Percentiles rank a stretch among this genome's conserved stretches.
Conservation (phyloP, 1,140 invertebrate genomes). For the Bombus waltoni region DNA sequence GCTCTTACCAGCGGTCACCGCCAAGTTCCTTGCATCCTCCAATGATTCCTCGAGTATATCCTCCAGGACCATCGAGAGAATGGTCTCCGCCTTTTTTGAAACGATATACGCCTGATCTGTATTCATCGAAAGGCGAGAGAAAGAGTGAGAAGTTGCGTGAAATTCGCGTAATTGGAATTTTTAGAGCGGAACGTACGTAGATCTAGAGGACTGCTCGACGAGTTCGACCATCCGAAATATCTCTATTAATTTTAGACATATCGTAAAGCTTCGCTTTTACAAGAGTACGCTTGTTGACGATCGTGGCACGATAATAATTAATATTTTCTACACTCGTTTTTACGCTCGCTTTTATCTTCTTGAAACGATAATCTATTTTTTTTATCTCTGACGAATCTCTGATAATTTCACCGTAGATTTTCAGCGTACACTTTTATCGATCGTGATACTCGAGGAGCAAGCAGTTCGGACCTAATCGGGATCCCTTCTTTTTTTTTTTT, state of each 20-base stretch:
- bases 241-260: no score
- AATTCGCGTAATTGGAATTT: background rate
- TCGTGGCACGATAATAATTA: no score
- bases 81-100: conserved; percentile 51
- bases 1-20: conserved; percentile 57
- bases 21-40: conserved; percentile 60
- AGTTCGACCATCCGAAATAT: background rate
- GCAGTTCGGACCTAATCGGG: background rate
- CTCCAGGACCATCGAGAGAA: conserved; percentile 54
- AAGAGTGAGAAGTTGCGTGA: background rate
- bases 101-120: conserved; percentile 51
- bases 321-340: no score
- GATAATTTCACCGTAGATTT: no score
- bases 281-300: no score
- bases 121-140: background rate
- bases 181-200: no score
- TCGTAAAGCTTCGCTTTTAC: no score
- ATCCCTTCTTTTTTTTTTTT: background rate
- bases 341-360: no score
- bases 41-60: conserved; percentile 63
- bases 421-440: no score
- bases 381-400: no score
- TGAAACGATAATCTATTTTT: no score
- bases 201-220: background rate
- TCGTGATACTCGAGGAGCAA: no score